phyloP scores from a whole-genome alignment of 2,113 vertebrate genomes.

The Collichthys lucidus region DNA sequence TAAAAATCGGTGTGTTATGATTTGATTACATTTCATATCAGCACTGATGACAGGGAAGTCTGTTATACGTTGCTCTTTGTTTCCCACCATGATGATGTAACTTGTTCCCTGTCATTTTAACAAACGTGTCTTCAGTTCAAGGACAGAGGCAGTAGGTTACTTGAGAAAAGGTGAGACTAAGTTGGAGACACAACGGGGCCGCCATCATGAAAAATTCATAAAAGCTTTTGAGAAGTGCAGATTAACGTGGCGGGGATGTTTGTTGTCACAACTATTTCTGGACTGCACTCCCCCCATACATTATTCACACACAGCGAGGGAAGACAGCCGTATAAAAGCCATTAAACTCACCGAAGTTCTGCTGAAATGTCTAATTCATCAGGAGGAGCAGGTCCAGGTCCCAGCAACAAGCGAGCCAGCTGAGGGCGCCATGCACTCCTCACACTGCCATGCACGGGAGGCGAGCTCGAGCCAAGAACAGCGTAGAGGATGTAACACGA shows the following conservation, averaged over 20 bases:
- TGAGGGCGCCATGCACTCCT: constrained; percentile 60
- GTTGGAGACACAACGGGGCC: neutral
- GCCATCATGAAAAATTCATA: constrained; percentile 48
- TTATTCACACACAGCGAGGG: constrained; percentile 59
- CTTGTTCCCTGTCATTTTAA: neutral
- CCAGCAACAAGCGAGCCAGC: constrained; percentile 27
- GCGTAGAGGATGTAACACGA: constrained; percentile 10
- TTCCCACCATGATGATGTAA: neutral
- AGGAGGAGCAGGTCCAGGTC: neutral
- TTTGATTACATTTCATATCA: constrained; percentile 1
- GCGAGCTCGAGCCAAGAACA: neutral
- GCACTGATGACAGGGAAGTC: neutral
- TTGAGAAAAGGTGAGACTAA: neutral
- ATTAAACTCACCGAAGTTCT: constrained; percentile 55
- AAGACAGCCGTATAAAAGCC: constrained; percentile 19
- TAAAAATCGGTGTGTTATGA: too few species aligned
- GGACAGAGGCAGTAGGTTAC: neutral
- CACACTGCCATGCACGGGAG: constrained; percentile 36
- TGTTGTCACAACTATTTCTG: constrained; percentile 56
- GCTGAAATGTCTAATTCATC: constrained; percentile 42
- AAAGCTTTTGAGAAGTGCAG: constrained; percentile 18
- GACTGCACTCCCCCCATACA: constrained; percentile 34
- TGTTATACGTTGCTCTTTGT: neutral
- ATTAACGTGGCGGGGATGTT: neutral
- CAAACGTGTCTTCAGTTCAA: neutral